phyloP scores from a whole-genome alignment of 1,140 invertebrate genomes.

The Hermetia illucens region DNA sequence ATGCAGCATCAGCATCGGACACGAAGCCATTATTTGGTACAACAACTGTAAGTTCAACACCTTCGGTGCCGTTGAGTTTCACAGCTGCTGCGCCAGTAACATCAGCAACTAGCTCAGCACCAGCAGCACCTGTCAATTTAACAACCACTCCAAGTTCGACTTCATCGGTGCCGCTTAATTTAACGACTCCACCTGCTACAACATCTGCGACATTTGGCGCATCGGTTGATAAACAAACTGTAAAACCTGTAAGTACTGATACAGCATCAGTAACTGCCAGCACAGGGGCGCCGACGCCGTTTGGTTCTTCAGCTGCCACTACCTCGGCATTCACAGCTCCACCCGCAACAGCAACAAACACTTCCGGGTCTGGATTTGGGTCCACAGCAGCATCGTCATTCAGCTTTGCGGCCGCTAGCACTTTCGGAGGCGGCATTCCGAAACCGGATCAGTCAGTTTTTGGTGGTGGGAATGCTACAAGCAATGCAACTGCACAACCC shows the following conservation, averaged over 20 bases:
- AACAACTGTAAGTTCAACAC: background rate
- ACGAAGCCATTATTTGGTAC: background rate
- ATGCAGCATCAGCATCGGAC: too few relatives aligned
- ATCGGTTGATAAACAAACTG: background rate
- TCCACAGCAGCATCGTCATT: too few relatives aligned
- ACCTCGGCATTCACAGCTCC: conserved; percentile 1
- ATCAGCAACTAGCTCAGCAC: conserved; percentile 1
- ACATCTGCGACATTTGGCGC: background rate
- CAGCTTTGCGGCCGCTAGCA: background rate
- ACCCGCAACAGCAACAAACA: conserved; percentile 13
- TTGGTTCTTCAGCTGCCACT: conserved; percentile 5
- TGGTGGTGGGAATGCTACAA: conserved; percentile 5
- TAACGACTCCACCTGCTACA: conserved; percentile 2
- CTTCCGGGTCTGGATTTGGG: too few relatives aligned
- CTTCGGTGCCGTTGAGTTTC: too few relatives aligned
- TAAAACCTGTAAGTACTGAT: background rate
- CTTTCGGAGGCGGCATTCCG: conserved; percentile 12
- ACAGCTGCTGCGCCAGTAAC: conserved; percentile 16
- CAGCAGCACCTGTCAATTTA: conserved; percentile 2
- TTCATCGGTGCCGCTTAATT: background rate
- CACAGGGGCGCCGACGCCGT: conserved; percentile 3
- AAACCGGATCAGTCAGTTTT: conserved; percentile 23
- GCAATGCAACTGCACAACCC: conserved; percentile 5
- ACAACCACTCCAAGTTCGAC: conserved; percentile 1
- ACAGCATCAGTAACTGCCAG: conserved; percentile 6